Base-by-base conservation (phyloP, 2,113 vertebrate genomes). In the Callorhinus ursinus region DNA sequence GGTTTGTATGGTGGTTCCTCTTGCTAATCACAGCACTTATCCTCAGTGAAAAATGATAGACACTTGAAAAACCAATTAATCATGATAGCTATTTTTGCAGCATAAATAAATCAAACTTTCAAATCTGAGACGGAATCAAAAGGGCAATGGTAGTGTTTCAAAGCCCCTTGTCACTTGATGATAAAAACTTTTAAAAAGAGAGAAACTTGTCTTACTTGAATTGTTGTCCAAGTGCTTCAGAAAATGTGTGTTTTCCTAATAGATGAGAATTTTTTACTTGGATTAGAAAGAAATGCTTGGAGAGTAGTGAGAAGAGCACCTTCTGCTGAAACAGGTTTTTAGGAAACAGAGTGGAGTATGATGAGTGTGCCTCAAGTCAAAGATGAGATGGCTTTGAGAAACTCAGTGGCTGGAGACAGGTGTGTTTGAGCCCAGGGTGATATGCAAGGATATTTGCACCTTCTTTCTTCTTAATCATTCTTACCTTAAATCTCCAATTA, bases 31-130 rank as follows among this genome's bases (percentile, higher is more conserved):
- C 81, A 53, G 57, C 24, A 96, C 31, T 98, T 92, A 87, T 84
- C 79, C 71, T 95, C 81, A n/a, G 33, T 93, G 63, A 90, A 85
- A 97, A 96, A 81, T 97, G 55, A 92, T 83, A 88, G 84, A 92
- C 33, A 90, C 59, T 93, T 96, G 63, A 80, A 92, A 89, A 95
- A 74, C 28, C 61, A 84, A n/a, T 97, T 96, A 96, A 88, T 95
- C 71, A 76, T 63, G 36, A 90, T 94, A 83, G 67, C 51, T 82
- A 61, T 67, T 97, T 97, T 96, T 83, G 3, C 55, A 74, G 67
- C 59, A 88, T 63, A 83, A 89, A 96, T 95, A 92, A 81, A 90
- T 96, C 57, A 92, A 91, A 90, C 31, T 72, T 96, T 92, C 26
- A 80, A 39, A 85, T 93, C 69, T 82, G 71, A 93, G 36, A 55